Evolutionary conservation across 2,888 invertebrate genomes (phyloP), one percentile per base, ranked within the genome.

Genomic region (Sericinus montela): DNA sequence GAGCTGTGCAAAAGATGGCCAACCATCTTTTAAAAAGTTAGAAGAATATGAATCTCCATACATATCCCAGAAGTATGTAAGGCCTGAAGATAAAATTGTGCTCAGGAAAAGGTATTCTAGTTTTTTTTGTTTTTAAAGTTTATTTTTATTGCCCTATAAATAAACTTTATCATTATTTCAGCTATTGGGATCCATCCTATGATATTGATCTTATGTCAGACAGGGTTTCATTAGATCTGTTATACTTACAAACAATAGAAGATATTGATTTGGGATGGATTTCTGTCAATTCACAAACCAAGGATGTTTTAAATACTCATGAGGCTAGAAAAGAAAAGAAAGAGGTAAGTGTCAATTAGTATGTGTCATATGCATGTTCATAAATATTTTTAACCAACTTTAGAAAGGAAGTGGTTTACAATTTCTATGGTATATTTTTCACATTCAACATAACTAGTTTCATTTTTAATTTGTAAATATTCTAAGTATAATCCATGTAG

Each of bases 31-130:
- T 55, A 92, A 98, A 60, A 96, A 96, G 76, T 88, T 99, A 57
- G 96, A 98, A 86, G 96, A 98, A 79, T 99, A 98, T 90, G 99
- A 99, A 90, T 97, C 98, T 58, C 98, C 99, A 0, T 96, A 94
- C 84, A 95, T 98, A 83, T 97, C 98, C 45, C 93, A 96, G 61
- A 94, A 94, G 73, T 93, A 94, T 76, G 92, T 94, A 51, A 78
- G 88, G 59, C 92, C 93, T 54, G 93, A 93, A 57, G 92, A 93
- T 72, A 94, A 93, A 86, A 93, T 98, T 78, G 93, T 97, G 57
- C 89, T 98, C 58, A 92, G 97, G 65, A 98, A 96, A 90, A 94
- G 94, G 95, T 95, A 68, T 11, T 23, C 14, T 28, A n/a, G n/a
- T n/a, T n/a, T n/a, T n/a, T n/a, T n/a, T n/a, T n/a, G n/a, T n/a